A percentile compares a stretch with the other conserved stretches of the same genome.
Evolutionary conservation across 2,797 vertebrate species (phyloP).

Genomic region (Helarctos malayanus): DNA sequence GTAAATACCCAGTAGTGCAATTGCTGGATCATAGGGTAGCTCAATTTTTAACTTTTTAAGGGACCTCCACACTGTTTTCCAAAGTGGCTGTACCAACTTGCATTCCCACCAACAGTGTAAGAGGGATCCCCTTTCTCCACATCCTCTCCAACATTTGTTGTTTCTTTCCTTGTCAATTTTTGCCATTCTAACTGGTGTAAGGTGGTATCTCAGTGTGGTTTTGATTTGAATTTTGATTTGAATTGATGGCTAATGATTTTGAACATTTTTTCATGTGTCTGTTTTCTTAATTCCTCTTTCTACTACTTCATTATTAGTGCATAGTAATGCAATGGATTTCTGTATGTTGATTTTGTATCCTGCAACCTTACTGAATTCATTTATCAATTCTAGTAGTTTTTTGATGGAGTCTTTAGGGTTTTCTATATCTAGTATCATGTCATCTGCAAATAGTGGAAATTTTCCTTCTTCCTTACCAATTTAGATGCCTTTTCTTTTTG

Average conservation of each 20-base stretch:
- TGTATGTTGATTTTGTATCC: neutral
- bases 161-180: neutral
- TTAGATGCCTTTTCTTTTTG: neutral
- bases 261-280: neutral
- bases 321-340: neutral
- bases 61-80: neutral
- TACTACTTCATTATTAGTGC: neutral
- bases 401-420: neutral
- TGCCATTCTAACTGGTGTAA: neutral
- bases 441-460: neutral
- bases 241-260: neutral
- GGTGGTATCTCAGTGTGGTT: neutral
- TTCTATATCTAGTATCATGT: neutral
- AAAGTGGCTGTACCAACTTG: neutral
- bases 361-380: neutral
- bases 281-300: neutral
- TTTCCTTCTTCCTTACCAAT: neutral
- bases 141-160: neutral
- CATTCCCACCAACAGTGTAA: neutral
- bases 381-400: neutral
- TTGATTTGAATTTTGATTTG: neutral
- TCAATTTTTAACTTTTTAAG: neutral
- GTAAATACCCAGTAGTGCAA: neutral
- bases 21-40: neutral
- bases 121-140: neutral